phyloP scores from a whole-genome alignment of 2,888 invertebrate genomes.

The Harmothoe impar region DNA sequence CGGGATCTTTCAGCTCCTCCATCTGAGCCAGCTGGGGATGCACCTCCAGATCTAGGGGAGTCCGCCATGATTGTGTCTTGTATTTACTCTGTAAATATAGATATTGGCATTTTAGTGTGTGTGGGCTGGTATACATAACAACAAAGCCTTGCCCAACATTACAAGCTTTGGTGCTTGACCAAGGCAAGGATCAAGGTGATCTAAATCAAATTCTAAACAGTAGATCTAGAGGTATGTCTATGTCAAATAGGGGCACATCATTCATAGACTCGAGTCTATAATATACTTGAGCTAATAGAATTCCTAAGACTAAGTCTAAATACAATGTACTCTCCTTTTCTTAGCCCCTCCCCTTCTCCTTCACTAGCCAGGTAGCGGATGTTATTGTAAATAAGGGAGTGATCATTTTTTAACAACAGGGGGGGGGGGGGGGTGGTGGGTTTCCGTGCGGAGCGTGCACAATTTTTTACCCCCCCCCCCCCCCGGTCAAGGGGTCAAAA shows the following conservation, averaged over 20 bases:
- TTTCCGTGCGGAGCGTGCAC: too few species aligned
- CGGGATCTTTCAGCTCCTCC: constrained; percentile 50
- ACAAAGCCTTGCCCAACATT: background rate
- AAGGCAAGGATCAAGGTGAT: background rate
- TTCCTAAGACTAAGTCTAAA: background rate
- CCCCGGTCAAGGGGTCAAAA: too few species aligned
- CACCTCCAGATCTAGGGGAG: constrained; percentile 50
- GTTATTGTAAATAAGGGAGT: too few species aligned
- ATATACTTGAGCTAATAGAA: background rate
- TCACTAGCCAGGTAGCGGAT: background rate
- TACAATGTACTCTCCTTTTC: too few species aligned
- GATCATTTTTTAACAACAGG: too few species aligned
- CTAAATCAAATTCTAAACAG: background rate
- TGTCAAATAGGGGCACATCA: background rate
- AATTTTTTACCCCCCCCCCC: too few species aligned
- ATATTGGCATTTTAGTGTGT: background rate
- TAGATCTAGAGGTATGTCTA: too few species aligned
- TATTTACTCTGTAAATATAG: background rate
- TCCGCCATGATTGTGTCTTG: constrained; percentile 39
- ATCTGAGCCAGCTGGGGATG: constrained; percentile 58
- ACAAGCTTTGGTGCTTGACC: background rate
- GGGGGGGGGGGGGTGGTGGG: too few species aligned
- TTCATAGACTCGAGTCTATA: background rate
- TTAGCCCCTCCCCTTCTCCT: too few species aligned
- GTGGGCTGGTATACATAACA: background rate